Conservation (phyloP, 92 coral and sea anemone genomes). For the Galaxea fascicularis region DNA sequence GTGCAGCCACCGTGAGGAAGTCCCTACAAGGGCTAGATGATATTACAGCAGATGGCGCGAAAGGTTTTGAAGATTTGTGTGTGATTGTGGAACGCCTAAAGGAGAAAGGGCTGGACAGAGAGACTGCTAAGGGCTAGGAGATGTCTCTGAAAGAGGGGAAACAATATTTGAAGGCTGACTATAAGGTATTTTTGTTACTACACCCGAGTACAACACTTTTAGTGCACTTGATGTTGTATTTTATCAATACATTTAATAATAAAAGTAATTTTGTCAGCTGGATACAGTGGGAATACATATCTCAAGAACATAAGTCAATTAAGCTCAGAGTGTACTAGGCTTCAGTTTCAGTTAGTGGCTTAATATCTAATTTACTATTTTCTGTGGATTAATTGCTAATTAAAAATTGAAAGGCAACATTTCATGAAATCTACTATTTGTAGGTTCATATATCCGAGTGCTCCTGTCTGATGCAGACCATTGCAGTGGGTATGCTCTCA, state of each 20-base stretch:
- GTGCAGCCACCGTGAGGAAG: conserved; percentile 47
- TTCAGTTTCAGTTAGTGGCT: background rate
- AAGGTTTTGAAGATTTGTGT: background rate
- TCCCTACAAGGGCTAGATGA: conserved; percentile 41
- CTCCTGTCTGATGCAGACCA: conserved; percentile 44
- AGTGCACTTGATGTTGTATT: background rate
- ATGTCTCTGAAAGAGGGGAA: conserved; percentile 37
- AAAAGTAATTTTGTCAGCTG: no score
- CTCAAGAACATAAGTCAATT: background rate
- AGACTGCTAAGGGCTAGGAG: conserved; percentile 22
- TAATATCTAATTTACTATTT: background rate
- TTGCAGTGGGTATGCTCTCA: conserved; percentile 35
- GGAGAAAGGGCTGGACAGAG: conserved; percentile 32
- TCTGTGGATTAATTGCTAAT: background rate
- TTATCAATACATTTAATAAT: no score
- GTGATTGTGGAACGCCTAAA: background rate
- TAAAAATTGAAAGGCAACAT: background rate
- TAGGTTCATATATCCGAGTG: conserved; percentile 35
- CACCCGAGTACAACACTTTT: background rate
- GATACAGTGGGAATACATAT: background rate
- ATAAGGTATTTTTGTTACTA: conserved; percentile 2
- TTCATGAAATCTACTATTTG: background rate
- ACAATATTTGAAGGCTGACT: conserved; percentile 38
- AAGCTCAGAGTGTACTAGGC: background rate
- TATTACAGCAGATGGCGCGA: background rate